Evolutionary conservation across 2,113 vertebrate genomes (phyloP), one percentile per base, ranked within the genome.

Genomic region (Tetrax tetrax): DNA sequence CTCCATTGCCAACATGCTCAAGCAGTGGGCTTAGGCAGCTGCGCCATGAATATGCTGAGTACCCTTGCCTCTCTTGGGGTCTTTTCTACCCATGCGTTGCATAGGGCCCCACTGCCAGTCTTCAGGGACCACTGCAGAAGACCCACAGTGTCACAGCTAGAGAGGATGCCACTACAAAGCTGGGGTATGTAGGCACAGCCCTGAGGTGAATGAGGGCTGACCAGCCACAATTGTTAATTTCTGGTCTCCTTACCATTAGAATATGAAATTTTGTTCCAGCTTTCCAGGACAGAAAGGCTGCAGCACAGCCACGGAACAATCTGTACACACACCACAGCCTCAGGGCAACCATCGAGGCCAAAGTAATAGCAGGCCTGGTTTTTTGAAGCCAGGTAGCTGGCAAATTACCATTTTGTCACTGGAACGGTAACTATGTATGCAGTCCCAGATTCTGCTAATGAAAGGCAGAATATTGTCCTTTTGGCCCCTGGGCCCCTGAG

Each of bases 91-190:
- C 10, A 61, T 4, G 2, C 21, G 24, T 17, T 64, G 50, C n/a
- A 41, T 1, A 19, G 29, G 27, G 10, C 19, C 24, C 45, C 2
- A 0, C 1, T 33, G 60, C 4, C 41, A 38, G 28, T 38, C 24
- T 48, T 59, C 65, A 65, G 38, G 51, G 50, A 74, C 21, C 24
- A 22, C 47, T 29, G 15, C 31, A 38, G 66, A 35, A 60, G 19
- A 74, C 11, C 3, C 21, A 37, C 31, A 27, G 61, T 17, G n/a
- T 7, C 37, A 37, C 38, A 54, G 37, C 41, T 33, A 13, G 12
- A 63, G 23, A 16, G 10, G n/a, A 53, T 37, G 41, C 19, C 60
- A 45, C 35, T 56, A n/a, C 12, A 74, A 54, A 75, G 27, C 21
- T 5, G 1, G 35, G 23, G 27, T 9, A 56, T 19, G 13, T n/a